Evolutionary conservation across 2,797 vertebrate genomes (phyloP).

Genomic region (Parauchenoglanis ngamensis): DNA sequence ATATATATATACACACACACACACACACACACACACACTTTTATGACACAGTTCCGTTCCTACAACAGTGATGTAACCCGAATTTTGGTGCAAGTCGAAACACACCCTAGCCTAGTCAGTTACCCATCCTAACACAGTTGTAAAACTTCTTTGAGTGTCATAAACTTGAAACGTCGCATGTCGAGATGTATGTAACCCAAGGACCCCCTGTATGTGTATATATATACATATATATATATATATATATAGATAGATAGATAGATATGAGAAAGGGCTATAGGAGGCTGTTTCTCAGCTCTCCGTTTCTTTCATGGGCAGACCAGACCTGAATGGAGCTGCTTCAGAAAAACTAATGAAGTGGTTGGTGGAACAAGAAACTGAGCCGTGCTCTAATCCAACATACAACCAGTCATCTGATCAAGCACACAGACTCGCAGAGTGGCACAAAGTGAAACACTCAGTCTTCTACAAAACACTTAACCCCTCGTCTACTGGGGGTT

Average conservation of each 20-base stretch:
- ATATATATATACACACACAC: no score
- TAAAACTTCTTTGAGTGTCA: no score
- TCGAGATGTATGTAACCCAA: no score
- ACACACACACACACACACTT: no score
- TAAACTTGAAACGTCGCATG: no score
- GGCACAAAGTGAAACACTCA: conserved; percentile 45
- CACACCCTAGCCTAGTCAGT: no score
- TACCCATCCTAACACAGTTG: no score
- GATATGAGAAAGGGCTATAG: conserved; percentile 15
- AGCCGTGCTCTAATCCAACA: conserved; percentile 44
- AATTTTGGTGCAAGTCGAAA: no score
- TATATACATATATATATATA: no score
- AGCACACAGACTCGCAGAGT: conserved; percentile 25
- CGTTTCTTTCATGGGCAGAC: conserved; percentile 40
- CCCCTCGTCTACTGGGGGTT: conserved; percentile 40
- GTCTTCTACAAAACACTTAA: conserved; percentile 53
- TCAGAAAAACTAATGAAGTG: conserved; percentile 47
- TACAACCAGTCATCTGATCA: conserved; percentile 47
- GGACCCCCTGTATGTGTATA: no score
- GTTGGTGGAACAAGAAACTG: conserved; percentile 43
- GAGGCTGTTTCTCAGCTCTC: conserved; percentile 37
- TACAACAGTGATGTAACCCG: no score
- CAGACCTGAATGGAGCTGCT: conserved; percentile 40
- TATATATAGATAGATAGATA: not conserved
- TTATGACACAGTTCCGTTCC: no score